A percentile compares a stretch with the other conserved stretches of the same genome.
Evolutionary conservation across 2,113 vertebrate species (phyloP).

Genomic region (Melanostigma gelatinosum): DNA sequence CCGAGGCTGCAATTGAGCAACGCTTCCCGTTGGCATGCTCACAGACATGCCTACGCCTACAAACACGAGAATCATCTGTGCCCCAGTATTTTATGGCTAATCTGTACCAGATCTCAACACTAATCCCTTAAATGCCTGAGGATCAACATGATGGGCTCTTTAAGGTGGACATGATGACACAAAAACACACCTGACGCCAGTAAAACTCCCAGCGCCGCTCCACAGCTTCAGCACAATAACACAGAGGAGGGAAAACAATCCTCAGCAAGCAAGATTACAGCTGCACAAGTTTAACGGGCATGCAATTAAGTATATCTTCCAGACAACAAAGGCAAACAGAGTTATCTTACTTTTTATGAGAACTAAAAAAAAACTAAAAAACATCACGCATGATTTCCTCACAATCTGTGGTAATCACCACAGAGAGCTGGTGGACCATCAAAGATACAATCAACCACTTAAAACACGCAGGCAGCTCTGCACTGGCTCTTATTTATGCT

Average conservation of each 20-base stretch:
- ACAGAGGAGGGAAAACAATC: constrained; percentile 45
- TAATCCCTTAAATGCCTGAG: constrained; percentile 65
- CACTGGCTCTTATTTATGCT: constrained; percentile 39
- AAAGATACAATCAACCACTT: constrained; percentile 70
- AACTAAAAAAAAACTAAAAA: constrained; percentile 13
- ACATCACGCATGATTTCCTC: constrained; percentile 66
- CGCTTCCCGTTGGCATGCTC: constrained; percentile 6
- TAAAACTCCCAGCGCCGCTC: constrained; percentile 48
- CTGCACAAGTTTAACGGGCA: constrained; percentile 43
- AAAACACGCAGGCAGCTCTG: constrained; percentile 43
- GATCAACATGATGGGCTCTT: constrained; percentile 63
- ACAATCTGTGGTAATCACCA: constrained; percentile 66
- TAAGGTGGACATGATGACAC: constrained; percentile 57
- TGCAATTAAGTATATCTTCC: constrained; percentile 53
- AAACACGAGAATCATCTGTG: constrained; percentile 51
- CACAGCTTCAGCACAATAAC: constrained; percentile 54
- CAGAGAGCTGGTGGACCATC: constrained; percentile 82
- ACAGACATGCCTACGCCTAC: constrained; percentile 45
- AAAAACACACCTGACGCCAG: constrained; percentile 67
- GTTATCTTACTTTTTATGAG: constrained; percentile 56
- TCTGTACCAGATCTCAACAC: constrained; percentile 59
- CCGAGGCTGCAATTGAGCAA: constrained; percentile 26
- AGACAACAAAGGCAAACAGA: constrained; percentile 63
- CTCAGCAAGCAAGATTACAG: constrained; percentile 54
- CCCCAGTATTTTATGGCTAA: constrained; percentile 54